Base-by-base conservation (phyloP, 2,113 vertebrate species). In the Scopus umbretta region DNA sequence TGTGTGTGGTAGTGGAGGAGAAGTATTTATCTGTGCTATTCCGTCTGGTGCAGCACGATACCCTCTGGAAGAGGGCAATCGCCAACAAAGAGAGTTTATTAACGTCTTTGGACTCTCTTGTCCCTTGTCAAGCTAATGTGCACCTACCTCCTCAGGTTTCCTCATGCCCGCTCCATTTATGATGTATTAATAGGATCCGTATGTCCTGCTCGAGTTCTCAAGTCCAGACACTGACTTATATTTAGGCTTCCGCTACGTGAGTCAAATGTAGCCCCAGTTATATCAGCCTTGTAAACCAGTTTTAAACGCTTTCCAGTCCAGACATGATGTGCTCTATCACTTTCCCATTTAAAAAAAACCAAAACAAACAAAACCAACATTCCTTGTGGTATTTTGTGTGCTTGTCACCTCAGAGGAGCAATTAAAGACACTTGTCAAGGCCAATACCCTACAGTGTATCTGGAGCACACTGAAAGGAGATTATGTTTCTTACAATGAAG, bases 341-440 rank as follows among this genome's bases (percentile, higher is more conserved):
- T 3, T 75, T 32, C 27, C 45, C 43, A 40, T 45, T 55, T 9
- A 23, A 47, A 73, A 40, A 62, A 59, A 47, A n/a, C n/a, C n/a
- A 6, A 4, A 18, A 7, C 17, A 45, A 45, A 8, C 17, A 6
- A 45, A 45, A 45, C n/a, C 3, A 47, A 47, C 16, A 62, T 38
- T 80, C 30, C 22, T 62, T 18, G 19, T 6, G n/a, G 50, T 52
- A 65, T 45, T 82, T 88, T 73, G 76, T 0, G 0, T 40, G 32
- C 18, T 30, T 58, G 11, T 26, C 40, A 83, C 49, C 84, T 74
- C 49, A 61, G 19, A 70, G 29, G 59, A 78, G 50, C 56, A 76
- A 73, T 21, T 56, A 80, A 76, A 95, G 45, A 63, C 66, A 62
- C n/a, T 50, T 43, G 47, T 38, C 65, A 85, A 94, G n/a, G 92